phyloP scores from a whole-genome alignment of 64 coral and sea anemone genomes.

The Stichodactyla helianthus region DNA sequence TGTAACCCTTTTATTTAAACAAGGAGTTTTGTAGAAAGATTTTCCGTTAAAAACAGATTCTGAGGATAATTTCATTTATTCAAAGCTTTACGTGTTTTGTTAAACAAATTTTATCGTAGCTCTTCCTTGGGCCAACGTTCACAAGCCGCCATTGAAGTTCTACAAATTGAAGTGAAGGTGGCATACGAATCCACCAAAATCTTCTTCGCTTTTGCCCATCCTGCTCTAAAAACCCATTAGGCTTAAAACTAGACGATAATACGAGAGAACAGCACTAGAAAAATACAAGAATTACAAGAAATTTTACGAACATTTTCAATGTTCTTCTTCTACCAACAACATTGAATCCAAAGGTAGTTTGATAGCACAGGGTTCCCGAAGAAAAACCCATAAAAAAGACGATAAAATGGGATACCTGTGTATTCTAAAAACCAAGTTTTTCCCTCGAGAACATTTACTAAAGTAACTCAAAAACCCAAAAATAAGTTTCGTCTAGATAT shows the following conservation, averaged over 20 bases:
- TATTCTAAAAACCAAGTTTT: background rate
- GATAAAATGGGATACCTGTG: slow-evolving; percentile 25
- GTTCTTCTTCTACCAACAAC: background rate
- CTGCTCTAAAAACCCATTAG: background rate
- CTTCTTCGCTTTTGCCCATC: background rate
- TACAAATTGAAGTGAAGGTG: background rate
- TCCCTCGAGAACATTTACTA: background rate
- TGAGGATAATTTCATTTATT: too few species aligned
- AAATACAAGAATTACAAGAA: background rate
- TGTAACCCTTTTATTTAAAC: too few species aligned
- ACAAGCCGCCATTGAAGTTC: background rate
- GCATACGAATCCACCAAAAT: background rate
- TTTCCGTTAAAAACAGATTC: too few species aligned
- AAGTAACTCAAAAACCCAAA: background rate
- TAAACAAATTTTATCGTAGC: too few species aligned
- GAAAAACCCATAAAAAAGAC: background rate
- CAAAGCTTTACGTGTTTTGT: too few species aligned
- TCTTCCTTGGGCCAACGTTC: background rate
- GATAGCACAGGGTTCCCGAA: slow-evolving; percentile 7
- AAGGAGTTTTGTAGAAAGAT: too few species aligned
- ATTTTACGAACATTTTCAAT: background rate
- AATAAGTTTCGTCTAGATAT: slow-evolving; percentile 2
- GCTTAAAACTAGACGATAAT: background rate
- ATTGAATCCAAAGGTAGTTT: background rate
- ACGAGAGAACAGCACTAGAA: background rate